Evolutionary conservation across 2,113 vertebrate species (phyloP).

Genomic region (Narcine bancroftii): DNA sequence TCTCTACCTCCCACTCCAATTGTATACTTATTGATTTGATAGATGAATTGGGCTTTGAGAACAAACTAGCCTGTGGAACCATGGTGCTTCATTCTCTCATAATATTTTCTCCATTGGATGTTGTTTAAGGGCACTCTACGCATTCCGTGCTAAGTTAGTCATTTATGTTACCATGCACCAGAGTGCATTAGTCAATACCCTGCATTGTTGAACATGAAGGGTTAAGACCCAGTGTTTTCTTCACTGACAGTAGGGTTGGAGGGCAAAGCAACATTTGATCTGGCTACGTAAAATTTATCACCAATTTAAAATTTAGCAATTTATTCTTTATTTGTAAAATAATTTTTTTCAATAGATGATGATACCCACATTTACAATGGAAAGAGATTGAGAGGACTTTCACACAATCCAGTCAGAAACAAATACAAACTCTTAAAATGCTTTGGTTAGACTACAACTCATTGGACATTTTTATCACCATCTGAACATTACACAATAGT

Average conservation of each 20-base stretch:
- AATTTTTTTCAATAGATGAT: not conserved
- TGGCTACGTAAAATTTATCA: not conserved
- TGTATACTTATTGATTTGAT: not conserved
- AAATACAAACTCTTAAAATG: not conserved
- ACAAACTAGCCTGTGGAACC: not conserved
- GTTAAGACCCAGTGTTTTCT: not conserved
- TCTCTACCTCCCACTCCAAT: not conserved
- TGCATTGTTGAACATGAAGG: not conserved
- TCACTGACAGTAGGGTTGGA: not conserved
- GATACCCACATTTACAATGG: not conserved
- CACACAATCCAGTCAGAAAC: not conserved
- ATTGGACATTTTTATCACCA: not conserved
- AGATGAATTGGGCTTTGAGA: not conserved
- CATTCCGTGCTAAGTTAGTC: not conserved
- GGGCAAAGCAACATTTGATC: too few relatives aligned
- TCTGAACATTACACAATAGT: not conserved
- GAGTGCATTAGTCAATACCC: not conserved
- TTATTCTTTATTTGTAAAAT: not conserved
- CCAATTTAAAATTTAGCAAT: not conserved
- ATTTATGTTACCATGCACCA: not conserved
- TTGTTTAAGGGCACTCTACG: not conserved
- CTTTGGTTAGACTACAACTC: not conserved
- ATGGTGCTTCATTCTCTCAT: not conserved
- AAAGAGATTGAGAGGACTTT: not conserved
- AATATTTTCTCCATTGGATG: not conserved